These are phyloP conservation scores for Saccostrea cuccullata DNA, from an alignment of 1,140 invertebrate genomes.

Conservation along the genomic window DNA sequence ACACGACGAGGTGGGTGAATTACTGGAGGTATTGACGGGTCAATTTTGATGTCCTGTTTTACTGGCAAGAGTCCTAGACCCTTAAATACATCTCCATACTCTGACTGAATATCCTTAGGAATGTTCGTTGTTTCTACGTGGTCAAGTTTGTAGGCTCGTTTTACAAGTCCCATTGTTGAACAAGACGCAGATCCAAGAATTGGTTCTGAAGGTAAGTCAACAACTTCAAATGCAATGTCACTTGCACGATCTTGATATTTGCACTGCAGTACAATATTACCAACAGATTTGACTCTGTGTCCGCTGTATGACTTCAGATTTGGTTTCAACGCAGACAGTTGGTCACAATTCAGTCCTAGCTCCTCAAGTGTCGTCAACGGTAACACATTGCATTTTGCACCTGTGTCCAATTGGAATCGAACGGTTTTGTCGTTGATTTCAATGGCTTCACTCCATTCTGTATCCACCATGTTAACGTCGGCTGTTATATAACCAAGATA, in stretches of 20 bases:
- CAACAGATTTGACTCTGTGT: neutral
- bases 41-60: too few relatives aligned
- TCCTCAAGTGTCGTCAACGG: neutral
- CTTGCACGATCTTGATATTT: neutral
- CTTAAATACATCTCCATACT: too few relatives aligned
- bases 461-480: neutral
- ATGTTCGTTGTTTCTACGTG: too few relatives aligned
- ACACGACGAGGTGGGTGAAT: too few relatives aligned
- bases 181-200: too few relatives aligned
- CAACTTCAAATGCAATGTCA: slow-evolving; percentile 7
- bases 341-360: slow-evolving; percentile 19
- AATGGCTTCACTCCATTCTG: neutral
- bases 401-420: neutral
- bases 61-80: too few relatives aligned
- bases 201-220: too few relatives aligned
- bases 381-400: slow-evolving; percentile 4
- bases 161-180: too few relatives aligned
- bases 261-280: slow-evolving; percentile 7
- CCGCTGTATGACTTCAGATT: neutral
- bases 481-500: slow-evolving; percentile 68
- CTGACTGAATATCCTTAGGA: too few relatives aligned
- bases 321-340: neutral
- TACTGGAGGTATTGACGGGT: too few relatives aligned
- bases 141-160: too few relatives aligned
- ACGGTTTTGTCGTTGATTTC: neutral